phyloP scores from a whole-genome alignment of 2,888 invertebrate genomes.

The Brassicogethes aeneus region DNA sequence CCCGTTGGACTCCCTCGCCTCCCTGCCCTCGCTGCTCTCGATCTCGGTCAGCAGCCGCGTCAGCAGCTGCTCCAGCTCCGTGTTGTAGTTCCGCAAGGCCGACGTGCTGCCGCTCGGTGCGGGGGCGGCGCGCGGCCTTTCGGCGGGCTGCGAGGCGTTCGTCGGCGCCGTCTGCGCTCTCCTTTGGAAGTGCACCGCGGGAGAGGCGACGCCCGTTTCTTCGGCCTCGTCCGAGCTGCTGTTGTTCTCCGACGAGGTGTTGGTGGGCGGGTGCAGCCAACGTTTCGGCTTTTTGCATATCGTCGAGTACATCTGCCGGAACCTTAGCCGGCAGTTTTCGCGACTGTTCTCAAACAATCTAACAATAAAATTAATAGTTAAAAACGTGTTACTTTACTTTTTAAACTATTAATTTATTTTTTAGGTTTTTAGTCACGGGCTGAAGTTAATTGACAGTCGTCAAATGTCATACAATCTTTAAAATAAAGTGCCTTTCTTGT shows the following conservation, averaged over 20 bases:
- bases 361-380: constrained; percentile 4
- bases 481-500: no score
- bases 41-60: constrained; percentile 26
- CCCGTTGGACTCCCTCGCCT: not conserved
- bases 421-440: no score
- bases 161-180: not conserved
- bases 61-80: constrained; percentile 27
- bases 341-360: constrained; percentile 28
- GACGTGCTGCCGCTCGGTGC: not conserved
- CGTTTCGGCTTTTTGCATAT: constrained; percentile 18
- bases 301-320: constrained; percentile 26
- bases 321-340: constrained; percentile 23
- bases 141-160: no score
- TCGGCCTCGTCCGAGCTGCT: constrained; percentile 31
- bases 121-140: not conserved
- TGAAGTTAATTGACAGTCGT: no score
- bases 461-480: no score
- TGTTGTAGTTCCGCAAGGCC: constrained; percentile 25
- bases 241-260: constrained; percentile 28
- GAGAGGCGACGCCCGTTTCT: constrained; percentile 6
- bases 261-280: constrained; percentile 6
- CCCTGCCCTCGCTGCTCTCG: no score
- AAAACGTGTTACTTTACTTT: not conserved
- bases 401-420: no score
- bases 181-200: not conserved